Base-by-base conservation (phyloP, 1,140 invertebrate species). In the Euura lappo region DNA sequence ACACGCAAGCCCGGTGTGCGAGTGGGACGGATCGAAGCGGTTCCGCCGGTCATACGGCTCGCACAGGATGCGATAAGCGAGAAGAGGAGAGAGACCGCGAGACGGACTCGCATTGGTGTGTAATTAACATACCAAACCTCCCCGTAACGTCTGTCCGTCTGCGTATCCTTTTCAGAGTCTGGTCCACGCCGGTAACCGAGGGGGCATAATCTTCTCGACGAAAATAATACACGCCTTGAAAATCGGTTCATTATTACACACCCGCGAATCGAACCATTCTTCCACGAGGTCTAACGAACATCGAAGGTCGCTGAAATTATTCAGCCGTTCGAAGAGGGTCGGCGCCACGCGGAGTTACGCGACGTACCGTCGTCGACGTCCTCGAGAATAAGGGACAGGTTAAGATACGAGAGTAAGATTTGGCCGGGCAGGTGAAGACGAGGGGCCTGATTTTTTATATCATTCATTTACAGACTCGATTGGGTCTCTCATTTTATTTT, bases 101-200 rank as follows among this genome's bases (percentile, higher is more conserved):
- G 51, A 60, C 3, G 3, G 28, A 60, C 8, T 60, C 13, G 13
- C 51, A 60, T 60, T 60, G 51, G 51, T 60, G 51, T 60, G 51
- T 60, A 60, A 60, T 60, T 60, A 60, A 60, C 51, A 60, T 60
- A 60, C 51, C 51, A n/a, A 60, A 60, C 51, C 51, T 60, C 51
- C 51, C 51, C 51, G 51, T 60, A 60, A 6, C 13, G 51, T 60
- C 51, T 60, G 51, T 60, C 51, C 51, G 51, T 60, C 51, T 60
- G 13, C 51, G 51, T 8, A 60, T n/a, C 13, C 51, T 60, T n/a
- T 60, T 6, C 51, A 3, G 47, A 51, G 3, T 6, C 28, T 60
- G 51, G 51, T 11, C 51, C 51, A n/a, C 51, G 13, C 2, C 51
- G 28, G 28, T 28, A 28, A 28, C 28, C 1, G 28, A 28, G 28